phyloP scores from a whole-genome alignment of 2,113 vertebrate species.

The Tragelaphus imberbis region DNA sequence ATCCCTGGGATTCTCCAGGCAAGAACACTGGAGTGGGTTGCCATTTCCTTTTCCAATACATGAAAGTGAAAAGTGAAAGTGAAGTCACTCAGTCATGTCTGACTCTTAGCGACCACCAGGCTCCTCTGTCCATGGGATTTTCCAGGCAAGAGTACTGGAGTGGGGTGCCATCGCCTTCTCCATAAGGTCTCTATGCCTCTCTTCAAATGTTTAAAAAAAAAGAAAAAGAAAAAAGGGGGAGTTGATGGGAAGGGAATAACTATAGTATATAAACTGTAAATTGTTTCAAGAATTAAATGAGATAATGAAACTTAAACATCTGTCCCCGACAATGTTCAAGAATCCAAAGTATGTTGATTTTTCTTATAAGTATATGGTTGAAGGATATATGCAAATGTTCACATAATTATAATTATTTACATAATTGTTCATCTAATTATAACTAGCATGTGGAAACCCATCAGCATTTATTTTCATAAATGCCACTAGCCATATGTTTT shows the following conservation, averaged over 20 bases:
- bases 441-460: constrained; percentile 40
- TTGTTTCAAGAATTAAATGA: constrained; percentile 31
- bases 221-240: not conserved
- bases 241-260: not conserved
- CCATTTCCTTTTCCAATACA: no score
- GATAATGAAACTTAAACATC: constrained; percentile 26
- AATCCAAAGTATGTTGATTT: constrained; percentile 36
- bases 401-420: constrained; percentile 54
- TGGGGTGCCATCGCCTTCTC: no score
- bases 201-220: not conserved
- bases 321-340: not conserved
- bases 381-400: constrained; percentile 58
- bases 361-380: constrained; percentile 28
- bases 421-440: constrained; percentile 53
- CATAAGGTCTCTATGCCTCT: not conserved
- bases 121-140: no score
- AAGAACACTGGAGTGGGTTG: no score
- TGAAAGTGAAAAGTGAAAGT: no score
- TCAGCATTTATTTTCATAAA: constrained; percentile 44
- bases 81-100: no score
- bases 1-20: no score
- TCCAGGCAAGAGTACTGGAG: no score
- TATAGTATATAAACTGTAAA: not conserved
- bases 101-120: no score
- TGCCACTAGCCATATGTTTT: constrained; percentile 57